Conservation (phyloP, 1,140 invertebrate species). For the Luehdorfia chinensis region DNA sequence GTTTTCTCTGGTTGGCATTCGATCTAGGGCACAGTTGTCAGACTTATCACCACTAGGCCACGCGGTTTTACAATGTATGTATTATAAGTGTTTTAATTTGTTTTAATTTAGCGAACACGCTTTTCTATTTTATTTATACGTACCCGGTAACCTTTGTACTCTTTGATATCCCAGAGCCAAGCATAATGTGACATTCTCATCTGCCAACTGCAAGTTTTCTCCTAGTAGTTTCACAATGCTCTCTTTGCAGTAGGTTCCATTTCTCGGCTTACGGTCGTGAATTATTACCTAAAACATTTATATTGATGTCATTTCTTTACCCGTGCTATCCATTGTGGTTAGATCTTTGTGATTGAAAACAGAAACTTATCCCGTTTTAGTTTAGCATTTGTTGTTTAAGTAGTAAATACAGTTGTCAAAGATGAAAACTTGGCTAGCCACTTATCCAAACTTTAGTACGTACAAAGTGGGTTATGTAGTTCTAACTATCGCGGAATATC, state of each 20-base stretch:
- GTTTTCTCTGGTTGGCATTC: too few species aligned
- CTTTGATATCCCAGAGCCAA: constrained; percentile 66
- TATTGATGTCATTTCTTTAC: neutral
- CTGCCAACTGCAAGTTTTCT: constrained; percentile 66
- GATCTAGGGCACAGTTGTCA: too few species aligned
- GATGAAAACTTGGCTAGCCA: constrained; percentile 5
- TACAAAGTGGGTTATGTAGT: neutral
- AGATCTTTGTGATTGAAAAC: constrained; percentile 2
- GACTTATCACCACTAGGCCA: too few species aligned
- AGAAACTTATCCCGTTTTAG: constrained; percentile 3
- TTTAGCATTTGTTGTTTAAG: constrained; percentile 5
- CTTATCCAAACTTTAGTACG: constrained; percentile 7
- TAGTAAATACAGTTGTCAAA: constrained; percentile 11
- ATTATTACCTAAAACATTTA: constrained; percentile 54
- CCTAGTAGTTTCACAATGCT: constrained; percentile 67
- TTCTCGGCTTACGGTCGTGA: constrained; percentile 67
- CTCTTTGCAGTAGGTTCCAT: constrained; percentile 69
- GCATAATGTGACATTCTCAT: constrained; percentile 71
- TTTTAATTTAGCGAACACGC: too few species aligned
- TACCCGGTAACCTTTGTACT: constrained; percentile 67
- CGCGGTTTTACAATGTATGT: too few species aligned
- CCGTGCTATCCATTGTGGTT: too few species aligned
- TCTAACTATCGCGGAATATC: too few species aligned
- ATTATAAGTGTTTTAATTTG: too few species aligned
- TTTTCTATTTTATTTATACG: too few species aligned